These are phyloP conservation scores for Chymomyza fuscimana DNA, from an alignment of 2,888 invertebrate species.

Conservation along the genomic window DNA sequence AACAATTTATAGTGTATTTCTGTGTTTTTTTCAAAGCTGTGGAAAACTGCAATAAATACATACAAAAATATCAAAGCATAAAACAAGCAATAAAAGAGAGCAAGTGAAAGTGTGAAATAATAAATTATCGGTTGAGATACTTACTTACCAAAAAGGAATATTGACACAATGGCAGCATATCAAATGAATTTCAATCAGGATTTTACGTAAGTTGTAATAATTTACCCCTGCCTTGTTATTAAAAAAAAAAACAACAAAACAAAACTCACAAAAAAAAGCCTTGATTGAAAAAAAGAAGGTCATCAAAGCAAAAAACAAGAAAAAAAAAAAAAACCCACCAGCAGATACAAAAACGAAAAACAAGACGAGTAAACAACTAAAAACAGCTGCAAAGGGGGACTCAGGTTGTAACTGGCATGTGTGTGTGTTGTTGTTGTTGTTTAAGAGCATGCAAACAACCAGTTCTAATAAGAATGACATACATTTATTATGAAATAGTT, in stretches of 20 bases:
- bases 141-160: slow-evolving; percentile 30
- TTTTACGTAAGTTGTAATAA: slow-evolving; percentile 70
- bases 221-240: slow-evolving; percentile 11
- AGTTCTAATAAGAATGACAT: slow-evolving; percentile 63
- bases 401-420: slow-evolving; percentile 39
- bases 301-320: slow-evolving; percentile 51
- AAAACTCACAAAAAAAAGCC: slow-evolving; percentile 31
- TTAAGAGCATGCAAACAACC: slow-evolving; percentile 66
- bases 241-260: slow-evolving; percentile 5
- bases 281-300: slow-evolving; percentile 58
- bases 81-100: slow-evolving; percentile 4
- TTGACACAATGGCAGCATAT: slow-evolving; percentile 63
- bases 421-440: slow-evolving; percentile 47
- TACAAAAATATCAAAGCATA: slow-evolving; percentile 11
- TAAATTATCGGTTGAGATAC: slow-evolving; percentile 22
- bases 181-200: slow-evolving; percentile 74
- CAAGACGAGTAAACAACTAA: slow-evolving; percentile 21
- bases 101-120: slow-evolving; percentile 57
- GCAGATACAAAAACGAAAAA: slow-evolving; percentile 27
- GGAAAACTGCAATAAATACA: slow-evolving; percentile 1
- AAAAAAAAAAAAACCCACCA: slow-evolving; percentile 52
- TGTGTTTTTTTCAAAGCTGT: slow-evolving; percentile 4
- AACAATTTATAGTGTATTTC: not conserved
- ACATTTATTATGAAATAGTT: slow-evolving; percentile 58
- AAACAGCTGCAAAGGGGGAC: slow-evolving; percentile 9